phyloP scores from a whole-genome alignment of 2,113 vertebrate species.

The Mustela lutreola region DNA sequence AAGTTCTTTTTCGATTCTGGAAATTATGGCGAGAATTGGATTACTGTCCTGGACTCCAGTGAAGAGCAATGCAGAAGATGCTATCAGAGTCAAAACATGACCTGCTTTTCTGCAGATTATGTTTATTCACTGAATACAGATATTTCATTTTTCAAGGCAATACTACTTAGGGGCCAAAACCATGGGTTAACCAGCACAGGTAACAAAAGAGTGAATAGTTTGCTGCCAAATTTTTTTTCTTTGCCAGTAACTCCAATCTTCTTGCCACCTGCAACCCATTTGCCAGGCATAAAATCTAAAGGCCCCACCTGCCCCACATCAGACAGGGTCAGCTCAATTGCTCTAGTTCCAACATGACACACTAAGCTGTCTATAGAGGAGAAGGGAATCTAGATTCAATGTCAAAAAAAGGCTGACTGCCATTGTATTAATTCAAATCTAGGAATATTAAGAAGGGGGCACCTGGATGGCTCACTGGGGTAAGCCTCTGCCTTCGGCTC shows the following conservation, averaged over 20 bases:
- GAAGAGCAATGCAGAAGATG: neutral
- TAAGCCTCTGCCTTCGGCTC: too few relatives aligned
- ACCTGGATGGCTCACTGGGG: too few relatives aligned
- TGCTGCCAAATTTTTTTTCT: neutral
- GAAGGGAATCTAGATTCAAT: neutral
- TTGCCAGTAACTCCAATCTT: neutral
- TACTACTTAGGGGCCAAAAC: slow-evolving; percentile 14
- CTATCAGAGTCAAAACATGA: neutral
- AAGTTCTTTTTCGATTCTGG: slow-evolving; percentile 38
- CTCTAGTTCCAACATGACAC: neutral
- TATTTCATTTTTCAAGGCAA: slow-evolving; percentile 45
- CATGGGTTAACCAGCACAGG: neutral
- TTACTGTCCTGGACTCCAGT: neutral
- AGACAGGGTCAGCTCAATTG: neutral
- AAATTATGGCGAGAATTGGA: neutral
- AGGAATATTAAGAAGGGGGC: neutral
- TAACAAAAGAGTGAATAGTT: neutral
- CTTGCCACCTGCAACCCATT: neutral
- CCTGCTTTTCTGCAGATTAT: slow-evolving; percentile 4
- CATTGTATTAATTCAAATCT: neutral
- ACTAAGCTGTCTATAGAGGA: neutral
- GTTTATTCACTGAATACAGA: slow-evolving; percentile 28
- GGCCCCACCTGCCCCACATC: neutral
- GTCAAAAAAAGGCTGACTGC: neutral
- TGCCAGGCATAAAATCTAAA: neutral